Conservation (phyloP, 2,113 vertebrate genomes). For the Crotalus tigris region DNA sequence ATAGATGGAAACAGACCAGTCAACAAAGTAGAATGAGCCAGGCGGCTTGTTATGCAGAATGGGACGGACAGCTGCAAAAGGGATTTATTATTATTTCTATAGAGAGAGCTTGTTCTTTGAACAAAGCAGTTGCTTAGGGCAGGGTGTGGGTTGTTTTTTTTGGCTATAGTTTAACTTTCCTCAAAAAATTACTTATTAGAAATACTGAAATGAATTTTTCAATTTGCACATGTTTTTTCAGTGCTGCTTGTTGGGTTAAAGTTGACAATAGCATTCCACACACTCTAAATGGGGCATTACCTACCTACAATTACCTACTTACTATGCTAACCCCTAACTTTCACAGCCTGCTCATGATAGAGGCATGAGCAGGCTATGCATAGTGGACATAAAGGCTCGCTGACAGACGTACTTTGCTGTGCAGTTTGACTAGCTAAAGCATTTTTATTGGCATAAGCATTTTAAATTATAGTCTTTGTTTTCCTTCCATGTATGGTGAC, state of each 20-base stretch:
- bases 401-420: neutral
- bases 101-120: too few species aligned
- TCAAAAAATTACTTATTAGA: neutral
- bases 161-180: neutral
- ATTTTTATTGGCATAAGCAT: neutral
- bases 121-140: too few species aligned
- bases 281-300: neutral
- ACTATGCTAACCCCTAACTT: neutral
- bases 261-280: neutral
- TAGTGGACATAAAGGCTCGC: neutral
- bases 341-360: neutral
- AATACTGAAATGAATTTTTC: neutral
- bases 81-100: too few species aligned
- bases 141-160: neutral
- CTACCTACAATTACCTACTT: neutral
- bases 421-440: neutral
- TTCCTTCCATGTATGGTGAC: neutral
- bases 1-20: too few species aligned
- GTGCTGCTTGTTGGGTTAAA: neutral
- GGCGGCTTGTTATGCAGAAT: too few species aligned
- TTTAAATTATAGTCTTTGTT: neutral
- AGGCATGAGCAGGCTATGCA: neutral
- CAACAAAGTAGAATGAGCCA: too few species aligned
- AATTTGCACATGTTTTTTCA: neutral
- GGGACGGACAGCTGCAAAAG: too few species aligned